Conservation (phyloP, 2,888 invertebrate species). For the Chrysotoxum bicinctum region DNA sequence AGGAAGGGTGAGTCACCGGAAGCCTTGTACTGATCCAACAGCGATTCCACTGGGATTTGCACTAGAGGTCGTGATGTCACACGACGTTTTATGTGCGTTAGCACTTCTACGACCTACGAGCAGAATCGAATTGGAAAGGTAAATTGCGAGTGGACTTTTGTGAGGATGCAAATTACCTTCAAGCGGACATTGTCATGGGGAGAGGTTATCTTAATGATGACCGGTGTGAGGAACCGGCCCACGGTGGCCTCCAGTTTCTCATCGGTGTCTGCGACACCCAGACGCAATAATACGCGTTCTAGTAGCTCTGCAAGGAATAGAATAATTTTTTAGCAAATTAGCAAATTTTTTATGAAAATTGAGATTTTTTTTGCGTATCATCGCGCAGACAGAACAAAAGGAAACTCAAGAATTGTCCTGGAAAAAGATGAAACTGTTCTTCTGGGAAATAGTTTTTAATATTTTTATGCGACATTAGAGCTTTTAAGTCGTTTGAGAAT, state of each 20-base stretch:
- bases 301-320: conserved; percentile 86
- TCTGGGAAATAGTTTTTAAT: background rate
- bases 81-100: conserved; percentile 95
- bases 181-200: conserved; percentile 90
- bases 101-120: conserved; percentile 92
- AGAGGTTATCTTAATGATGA: conserved; percentile 94
- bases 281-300: conserved; percentile 93
- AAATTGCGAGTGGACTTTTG: background rate
- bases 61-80: conserved; percentile 92
- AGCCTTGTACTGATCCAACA: conserved; percentile 90
- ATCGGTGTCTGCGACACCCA: conserved; percentile 94
- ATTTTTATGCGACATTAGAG: background rate
- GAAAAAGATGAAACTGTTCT: background rate
- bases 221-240: conserved; percentile 91
- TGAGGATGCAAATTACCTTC: conserved; percentile 81
- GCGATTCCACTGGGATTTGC: conserved; percentile 92
- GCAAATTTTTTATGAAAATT: background rate
- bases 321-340: background rate
- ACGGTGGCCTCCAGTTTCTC: conserved; percentile 92
- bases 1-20: conserved; percentile 85
- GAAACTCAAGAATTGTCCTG: background rate
- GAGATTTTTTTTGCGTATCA: conserved; percentile 36
- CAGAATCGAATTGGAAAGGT: background rate
- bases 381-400: conserved; percentile 31
- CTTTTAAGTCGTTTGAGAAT: background rate